Evolutionary conservation across 92 coral and sea anemone genomes (phyloP).

Genomic region (Porites cylindrica): DNA sequence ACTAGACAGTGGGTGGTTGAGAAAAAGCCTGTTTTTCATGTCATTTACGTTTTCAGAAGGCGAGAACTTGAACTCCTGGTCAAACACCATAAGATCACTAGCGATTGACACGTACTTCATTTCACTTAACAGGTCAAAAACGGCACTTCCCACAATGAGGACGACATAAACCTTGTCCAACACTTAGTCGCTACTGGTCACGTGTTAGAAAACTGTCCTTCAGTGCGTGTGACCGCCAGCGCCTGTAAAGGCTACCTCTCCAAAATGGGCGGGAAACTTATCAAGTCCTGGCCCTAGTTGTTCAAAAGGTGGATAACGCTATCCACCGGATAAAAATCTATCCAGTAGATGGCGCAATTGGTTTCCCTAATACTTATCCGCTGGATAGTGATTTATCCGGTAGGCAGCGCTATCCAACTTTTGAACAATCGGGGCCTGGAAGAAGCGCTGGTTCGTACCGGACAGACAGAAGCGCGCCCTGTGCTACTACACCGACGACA

Average conservation of each 20-base stretch:
- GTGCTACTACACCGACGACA: constrained; percentile 94
- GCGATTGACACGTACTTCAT: no score
- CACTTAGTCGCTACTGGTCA: constrained; percentile 97
- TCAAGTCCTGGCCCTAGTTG: constrained; percentile 25
- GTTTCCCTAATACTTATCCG: no score
- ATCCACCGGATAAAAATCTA: no score
- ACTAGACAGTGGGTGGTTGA: no score
- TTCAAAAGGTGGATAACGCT: no score
- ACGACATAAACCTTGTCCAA: constrained; percentile 87
- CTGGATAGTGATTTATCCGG: no score
- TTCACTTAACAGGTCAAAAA: constrained; percentile 53
- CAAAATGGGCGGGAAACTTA: constrained; percentile 96
- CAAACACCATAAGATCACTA: no score
- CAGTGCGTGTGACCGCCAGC: constrained; percentile 89
- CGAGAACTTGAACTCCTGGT: no score
- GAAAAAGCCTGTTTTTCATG: no score
- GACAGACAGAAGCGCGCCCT: constrained; percentile 95
- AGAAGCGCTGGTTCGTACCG: constrained; percentile 97
- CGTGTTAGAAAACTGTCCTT: constrained; percentile 98
- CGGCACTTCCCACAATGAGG: constrained; percentile 64
- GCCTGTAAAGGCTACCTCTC: constrained; percentile 95
- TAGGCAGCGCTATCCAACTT: no score
- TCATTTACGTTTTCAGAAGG: no score
- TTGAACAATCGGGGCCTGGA: constrained; percentile 65
- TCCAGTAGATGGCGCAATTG: no score